Base-by-base conservation (phyloP, 2,888 invertebrate species). In the Orchesella flavescens region DNA sequence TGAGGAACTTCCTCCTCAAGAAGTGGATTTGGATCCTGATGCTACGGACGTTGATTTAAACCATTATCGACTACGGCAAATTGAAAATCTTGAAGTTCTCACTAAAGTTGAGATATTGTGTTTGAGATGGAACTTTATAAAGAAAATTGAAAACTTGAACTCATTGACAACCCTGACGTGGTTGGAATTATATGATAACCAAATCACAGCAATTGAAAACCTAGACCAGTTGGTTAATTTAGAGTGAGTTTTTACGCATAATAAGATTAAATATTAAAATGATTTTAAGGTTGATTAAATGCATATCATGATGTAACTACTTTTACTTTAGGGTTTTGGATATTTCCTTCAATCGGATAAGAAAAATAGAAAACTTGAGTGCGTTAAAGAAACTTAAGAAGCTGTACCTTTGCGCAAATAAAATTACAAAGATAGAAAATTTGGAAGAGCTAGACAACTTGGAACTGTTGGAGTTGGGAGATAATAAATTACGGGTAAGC, bases 181-280 rank as follows among this genome's bases (percentile, higher is more conserved):
- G 89, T 91, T 99, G 66, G 99, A 99, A 89, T 91, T 99, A 4
- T 98, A 99, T 90, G 99, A 99, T 90, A 99, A 99, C 91, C 98
- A 98, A 91, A 94, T 99, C 72, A 94, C 94, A 0, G 93, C 93
- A 87, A 96, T 99, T 88, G 97, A 97, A 90, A 97, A 97, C 90
- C 92, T 99, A 79, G 95, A 96, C 77, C 90, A 92, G 13, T 92
- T 99, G 13, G 94, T 95, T 1, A 97, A 98, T 91, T 92, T 99
- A 66, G 94, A 97, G 96, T 96, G 92, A 93, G 94, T 93, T 80
- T 3, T 44, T 19, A 21, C 23, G 4, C 4, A 7, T 68, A 19
- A 44, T 21, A 66, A 19, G 12, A n/a, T n/a, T n/a, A n/a, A n/a
- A n/a, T n/a, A n/a, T n/a, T n/a, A n/a, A n/a, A 17, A 5, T 46